Base-by-base conservation (phyloP, 2,113 vertebrate genomes). In the Pionites leucogaster region DNA sequence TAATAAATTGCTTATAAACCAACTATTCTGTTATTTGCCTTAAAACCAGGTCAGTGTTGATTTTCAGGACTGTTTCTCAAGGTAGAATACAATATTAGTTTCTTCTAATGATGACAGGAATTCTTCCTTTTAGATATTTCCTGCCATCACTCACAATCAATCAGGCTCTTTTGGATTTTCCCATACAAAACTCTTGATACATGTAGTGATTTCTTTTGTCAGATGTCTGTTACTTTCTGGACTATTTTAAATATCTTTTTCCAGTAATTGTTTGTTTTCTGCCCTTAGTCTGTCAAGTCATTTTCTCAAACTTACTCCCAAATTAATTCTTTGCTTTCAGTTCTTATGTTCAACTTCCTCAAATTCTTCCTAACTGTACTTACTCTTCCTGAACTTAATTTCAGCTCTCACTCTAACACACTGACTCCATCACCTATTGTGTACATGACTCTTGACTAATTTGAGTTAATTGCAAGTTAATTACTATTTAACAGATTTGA, bases 391-490 rank as follows among this genome's bases (percentile, higher is more conserved):
- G 46, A 84, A 90, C 59, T 75, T n/a, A 28, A 1, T 80, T 90
- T 60, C 55, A 37, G 31, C 24, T 90, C 49, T 81, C 27, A 29
- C 33, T 88, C 10, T 60, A 59, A 82, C 79, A 28, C 69, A 20
- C 87, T 14, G 89, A 76, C 42, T 75, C 31, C 44, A 53, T 71
- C 84, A 69, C 81, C 70, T 71, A 53, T 82, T 93, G 64, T 46
- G 28, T 71, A 64, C 39, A 41, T 23, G 52, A 76, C 49, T 96
- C 82, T 82, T 91, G 44, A 50, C 79, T 95, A 92, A 93, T 96
- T 82, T 93, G 67, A 95, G 72, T 86, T 91, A 96, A 96, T 93
- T 94, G 72, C 62, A 72, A 95, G 72, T 90, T 95, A 95, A 95
- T 96, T 95, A 77, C 76, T 86, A 39, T 88, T 78, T 69, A 78